Evolutionary conservation across 2,797 vertebrate species (phyloP), one percentile per base, ranked within the genome.

Genomic region (Dendrocincla fuliginosa): DNA sequence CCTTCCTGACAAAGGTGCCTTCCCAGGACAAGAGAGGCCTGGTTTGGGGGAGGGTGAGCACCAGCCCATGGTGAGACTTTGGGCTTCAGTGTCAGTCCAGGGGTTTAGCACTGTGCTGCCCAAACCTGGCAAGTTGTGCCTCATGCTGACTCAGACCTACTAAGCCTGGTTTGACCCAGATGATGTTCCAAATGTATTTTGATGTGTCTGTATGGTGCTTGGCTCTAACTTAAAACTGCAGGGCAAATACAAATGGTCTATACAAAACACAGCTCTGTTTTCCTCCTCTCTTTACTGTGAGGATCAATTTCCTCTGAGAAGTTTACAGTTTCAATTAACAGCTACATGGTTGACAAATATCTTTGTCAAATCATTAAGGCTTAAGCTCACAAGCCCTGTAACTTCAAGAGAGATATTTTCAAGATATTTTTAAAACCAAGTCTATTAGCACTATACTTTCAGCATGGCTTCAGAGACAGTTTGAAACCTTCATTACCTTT

Each of bases 121-220:
- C 64, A 76, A 75, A 85, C 39, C 76, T 13, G 4, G 89, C 73
- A 61, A 1, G n/a, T n/a, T 65, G 12, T 5, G 50, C 87, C 83
- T 91, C 50, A 41, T 55, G 30, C 94, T 63, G 76, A 90, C 77
- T 73, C 94, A 91, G 93, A 95, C 93, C 83, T 88, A 59, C 85
- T 88, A 59, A 88, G 76, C 91, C 93, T 79, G 87, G 87, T 85
- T 65, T 93, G 90, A 94, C 88, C 94, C 47, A 37, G 87, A 90
- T 90, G 83, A n/a, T n/a, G 65, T 59, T 95, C 73, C 90, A 94
- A 80, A 84, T 82, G 39, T 61, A 63, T 63, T 88, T 70, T 41
- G 80, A 81, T 37, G 85, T 55, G 87, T 74, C 87, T 92, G 64
- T 44, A 67, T 1, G 0, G 71, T 55, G 69, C 50, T 47, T 41